Evolutionary conservation across 2,113 vertebrate genomes (phyloP).

Genomic region (Trematocara unimaculatum): DNA sequence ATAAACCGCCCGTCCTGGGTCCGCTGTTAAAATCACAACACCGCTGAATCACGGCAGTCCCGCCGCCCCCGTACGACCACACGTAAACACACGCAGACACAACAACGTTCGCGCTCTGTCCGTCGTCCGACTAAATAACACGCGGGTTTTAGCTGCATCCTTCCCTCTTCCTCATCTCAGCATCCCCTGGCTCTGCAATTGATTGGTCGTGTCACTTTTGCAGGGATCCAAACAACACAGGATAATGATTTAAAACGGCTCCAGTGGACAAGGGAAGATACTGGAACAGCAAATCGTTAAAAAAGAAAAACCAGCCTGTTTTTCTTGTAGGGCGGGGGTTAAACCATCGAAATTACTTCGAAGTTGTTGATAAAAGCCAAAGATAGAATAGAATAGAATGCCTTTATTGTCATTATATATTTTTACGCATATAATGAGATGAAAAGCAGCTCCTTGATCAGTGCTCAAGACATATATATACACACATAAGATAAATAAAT

Average conservation of each 20-base stretch:
- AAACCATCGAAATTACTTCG: background rate
- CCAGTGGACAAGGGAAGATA: background rate
- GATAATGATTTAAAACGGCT: conserved; percentile 67
- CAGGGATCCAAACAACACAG: conserved; percentile 21
- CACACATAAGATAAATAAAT: too few relatives aligned
- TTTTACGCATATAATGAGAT: too few relatives aligned
- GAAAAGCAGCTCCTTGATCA: too few relatives aligned
- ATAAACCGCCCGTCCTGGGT: conserved; percentile 43
- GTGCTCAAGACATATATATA: too few relatives aligned
- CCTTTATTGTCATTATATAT: too few relatives aligned
- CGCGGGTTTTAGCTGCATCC: background rate
- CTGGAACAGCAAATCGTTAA: fast-evolving
- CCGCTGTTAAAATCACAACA: conserved; percentile 38
- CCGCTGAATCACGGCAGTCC: conserved; percentile 33
- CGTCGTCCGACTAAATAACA: background rate
- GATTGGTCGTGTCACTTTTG: conserved; percentile 22
- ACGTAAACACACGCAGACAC: background rate
- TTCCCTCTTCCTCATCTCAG: background rate
- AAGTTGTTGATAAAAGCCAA: background rate
- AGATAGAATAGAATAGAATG: too few relatives aligned
- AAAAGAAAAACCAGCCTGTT: background rate
- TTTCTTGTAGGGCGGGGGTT: background rate
- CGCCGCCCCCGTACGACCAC: background rate
- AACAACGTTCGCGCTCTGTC: background rate
- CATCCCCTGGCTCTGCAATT: conserved; percentile 3